Percentiles rank a stretch among this genome's conserved stretches.
phyloP scores from a whole-genome alignment of 2,113 vertebrate species.

The Tychaedon coryphoeus region DNA sequence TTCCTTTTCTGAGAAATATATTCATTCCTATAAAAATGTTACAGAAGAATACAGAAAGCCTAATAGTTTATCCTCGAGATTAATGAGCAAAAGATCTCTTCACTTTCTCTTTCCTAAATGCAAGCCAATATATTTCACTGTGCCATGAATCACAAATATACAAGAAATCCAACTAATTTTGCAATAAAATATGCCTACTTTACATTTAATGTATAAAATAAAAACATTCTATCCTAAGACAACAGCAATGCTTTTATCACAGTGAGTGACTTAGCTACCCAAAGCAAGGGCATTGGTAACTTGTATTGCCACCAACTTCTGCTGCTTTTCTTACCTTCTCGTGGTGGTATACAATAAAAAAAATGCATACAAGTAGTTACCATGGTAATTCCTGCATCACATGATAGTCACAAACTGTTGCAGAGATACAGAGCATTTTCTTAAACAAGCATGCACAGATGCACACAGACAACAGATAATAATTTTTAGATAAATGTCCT shows the following conservation, averaged over 20 bases:
- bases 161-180: neutral
- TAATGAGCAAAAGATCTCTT: neutral
- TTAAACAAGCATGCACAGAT: neutral
- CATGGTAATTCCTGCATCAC: slow-evolving; percentile 22
- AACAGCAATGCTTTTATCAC: neutral
- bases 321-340: neutral
- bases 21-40: neutral
- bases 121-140: neutral
- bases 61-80: neutral
- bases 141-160: neutral
- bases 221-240: neutral
- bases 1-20: neutral
- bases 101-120: neutral
- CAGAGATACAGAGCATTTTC: neutral
- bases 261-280: neutral
- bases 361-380: slow-evolving; percentile 5
- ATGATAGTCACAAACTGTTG: neutral
- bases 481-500: neutral
- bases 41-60: neutral
- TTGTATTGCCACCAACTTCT: neutral
- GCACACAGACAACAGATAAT: neutral
- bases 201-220: neutral
- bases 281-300: neutral
- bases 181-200: neutral
- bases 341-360: neutral